Conservation (phyloP, 2,797 vertebrate species). For the Petrocephalus schoutedeni region DNA sequence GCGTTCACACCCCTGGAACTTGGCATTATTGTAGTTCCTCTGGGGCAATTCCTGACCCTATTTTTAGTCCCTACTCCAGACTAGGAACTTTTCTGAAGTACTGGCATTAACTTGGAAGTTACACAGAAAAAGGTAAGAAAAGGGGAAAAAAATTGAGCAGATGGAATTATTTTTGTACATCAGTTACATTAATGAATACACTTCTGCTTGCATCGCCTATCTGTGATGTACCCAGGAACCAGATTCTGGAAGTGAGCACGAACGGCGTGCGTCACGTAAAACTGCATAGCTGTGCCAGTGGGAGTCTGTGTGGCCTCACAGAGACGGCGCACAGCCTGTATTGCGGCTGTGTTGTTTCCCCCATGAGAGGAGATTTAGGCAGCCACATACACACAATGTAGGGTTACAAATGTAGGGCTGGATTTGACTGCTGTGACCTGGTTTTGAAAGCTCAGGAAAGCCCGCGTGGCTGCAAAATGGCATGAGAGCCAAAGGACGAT, state of each 20-base stretch:
- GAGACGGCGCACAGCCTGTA: neutral
- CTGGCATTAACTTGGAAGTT: too few relatives aligned
- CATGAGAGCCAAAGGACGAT: slow-evolving; percentile 37
- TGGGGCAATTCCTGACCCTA: neutral
- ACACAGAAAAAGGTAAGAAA: too few relatives aligned
- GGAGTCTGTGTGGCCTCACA: neutral
- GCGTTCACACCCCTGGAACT: neutral
- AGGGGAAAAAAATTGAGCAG: neutral
- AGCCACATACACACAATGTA: slow-evolving; percentile 10
- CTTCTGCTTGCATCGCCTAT: neutral
- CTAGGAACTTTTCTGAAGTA: neutral
- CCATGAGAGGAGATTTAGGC: neutral
- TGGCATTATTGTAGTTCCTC: neutral
- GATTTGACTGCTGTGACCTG: slow-evolving; percentile 27
- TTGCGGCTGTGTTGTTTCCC: neutral
- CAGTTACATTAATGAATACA: neutral
- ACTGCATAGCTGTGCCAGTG: neutral
- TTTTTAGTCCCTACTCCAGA: neutral
- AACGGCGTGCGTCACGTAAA: neutral
- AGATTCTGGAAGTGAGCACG: neutral
- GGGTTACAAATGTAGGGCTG: too few relatives aligned
- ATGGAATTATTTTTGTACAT: neutral
- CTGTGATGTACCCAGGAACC: neutral
- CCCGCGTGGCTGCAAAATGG: slow-evolving; percentile 40
- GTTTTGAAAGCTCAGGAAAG: slow-evolving; percentile 40